Evolutionary conservation across 2,113 vertebrate species (phyloP), one percentile per base, ranked within the genome.

Genomic region (Aplodontia rufa): DNA sequence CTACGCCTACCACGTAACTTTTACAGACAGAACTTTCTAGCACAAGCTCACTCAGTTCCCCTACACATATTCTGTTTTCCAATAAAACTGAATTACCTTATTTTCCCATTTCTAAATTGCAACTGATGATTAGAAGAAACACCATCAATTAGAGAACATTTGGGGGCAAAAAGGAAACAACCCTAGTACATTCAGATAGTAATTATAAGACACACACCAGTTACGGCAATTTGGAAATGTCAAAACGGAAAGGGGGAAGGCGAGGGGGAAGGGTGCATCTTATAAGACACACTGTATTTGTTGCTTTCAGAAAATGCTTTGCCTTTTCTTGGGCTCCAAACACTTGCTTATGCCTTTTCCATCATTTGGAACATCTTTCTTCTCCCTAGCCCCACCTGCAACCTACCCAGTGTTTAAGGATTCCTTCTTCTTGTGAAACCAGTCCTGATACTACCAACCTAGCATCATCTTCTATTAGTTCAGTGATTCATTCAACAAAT

Each of bases 81-180:
- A 69, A 9, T 72, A 81, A 85, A 68, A 91, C 17, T 55, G 35
- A 92, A 74, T 89, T 79, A 26, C 76, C 72, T 80, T 58, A 78
- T 96, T 93, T 92, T 88, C 37, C 55, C 11, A 8, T 84, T 83
- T 93, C 81, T 81, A 81, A 84, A 79, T 84, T 49, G 32, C 22
- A 79, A 82, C 26, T 24, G 47, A 78, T 91, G 87, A 55, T 66
- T 89, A 68, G 40, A 89, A 96, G 64, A 83, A 51, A 80, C 1
- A 26, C 5, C 17, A 42, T 79, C 86, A 83, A 82, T 93, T 72
- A 84, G 81, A 83, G 83, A 81, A 86, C 37, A 72, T 93, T 87
- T 90, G 53, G 78, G 58, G 49, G 30, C 40, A 60, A 53, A 93
- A 93, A 28, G 26, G 58, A 51, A 87, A 75, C 4, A 76, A 45